Evolutionary conservation across 1,140 invertebrate genomes (phyloP).

Genomic region (Pogonognathellus flavescens): DNA sequence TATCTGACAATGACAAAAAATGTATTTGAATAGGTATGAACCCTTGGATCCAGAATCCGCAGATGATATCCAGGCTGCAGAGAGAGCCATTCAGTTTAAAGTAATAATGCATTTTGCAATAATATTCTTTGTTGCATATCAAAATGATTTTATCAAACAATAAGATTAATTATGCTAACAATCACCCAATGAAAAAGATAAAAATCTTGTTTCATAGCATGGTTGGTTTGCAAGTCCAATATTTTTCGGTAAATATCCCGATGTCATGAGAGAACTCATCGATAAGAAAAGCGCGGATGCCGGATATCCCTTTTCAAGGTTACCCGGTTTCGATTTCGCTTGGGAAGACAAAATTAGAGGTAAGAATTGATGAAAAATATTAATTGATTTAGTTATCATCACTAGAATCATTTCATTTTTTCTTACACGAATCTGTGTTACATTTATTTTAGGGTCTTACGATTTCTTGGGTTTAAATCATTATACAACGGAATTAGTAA

Average conservation of each 20-base stretch:
- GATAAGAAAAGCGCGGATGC: constrained; percentile 73
- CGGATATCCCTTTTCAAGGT: constrained; percentile 72
- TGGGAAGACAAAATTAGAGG: constrained; percentile 72
- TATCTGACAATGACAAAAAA: too few relatives aligned
- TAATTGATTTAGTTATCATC: constrained; percentile 40
- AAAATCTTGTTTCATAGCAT: constrained; percentile 40
- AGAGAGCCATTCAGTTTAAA: constrained; percentile 71
- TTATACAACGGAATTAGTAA: constrained; percentile 59
- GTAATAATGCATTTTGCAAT: constrained; percentile 64
- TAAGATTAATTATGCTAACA: constrained; percentile 2
- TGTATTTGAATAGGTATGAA: constrained; percentile 70
- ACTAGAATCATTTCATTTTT: constrained; percentile 15
- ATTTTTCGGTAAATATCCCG: constrained; percentile 72
- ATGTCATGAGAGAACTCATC: constrained; percentile 74
- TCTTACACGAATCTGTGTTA: not conserved
- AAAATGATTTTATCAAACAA: too few relatives aligned
- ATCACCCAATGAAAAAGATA: too few relatives aligned
- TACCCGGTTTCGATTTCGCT: constrained; percentile 71
- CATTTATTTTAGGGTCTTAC: constrained; percentile 57
- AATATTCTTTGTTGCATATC: too few relatives aligned
- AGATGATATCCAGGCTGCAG: constrained; percentile 73
- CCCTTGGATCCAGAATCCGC: constrained; percentile 71
- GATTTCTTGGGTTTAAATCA: constrained; percentile 65
- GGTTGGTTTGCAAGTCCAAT: constrained; percentile 64
- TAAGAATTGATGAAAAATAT: not conserved